Evolutionary conservation across 2,113 vertebrate species (phyloP), one percentile per base, ranked within the genome.

Genomic region (Eidolon helvum): DNA sequence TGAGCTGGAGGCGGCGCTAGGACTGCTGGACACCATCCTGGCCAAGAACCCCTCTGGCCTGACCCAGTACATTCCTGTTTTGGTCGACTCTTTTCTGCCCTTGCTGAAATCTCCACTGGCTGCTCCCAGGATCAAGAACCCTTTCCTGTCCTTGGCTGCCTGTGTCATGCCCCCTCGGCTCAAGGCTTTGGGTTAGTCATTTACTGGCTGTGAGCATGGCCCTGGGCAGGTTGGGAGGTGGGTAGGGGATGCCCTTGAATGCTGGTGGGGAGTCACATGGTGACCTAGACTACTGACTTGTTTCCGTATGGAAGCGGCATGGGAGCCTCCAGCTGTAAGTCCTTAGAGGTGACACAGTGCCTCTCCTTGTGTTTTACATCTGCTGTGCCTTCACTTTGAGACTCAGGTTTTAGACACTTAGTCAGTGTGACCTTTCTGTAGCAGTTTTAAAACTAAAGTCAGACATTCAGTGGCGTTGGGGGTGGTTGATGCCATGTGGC

Each of bases 31-130:
- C 18, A 97, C 99, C 43, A 92, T 98, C 95, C 94, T 99, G 93
- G 98, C 89, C 95, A 99, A 98, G 94, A 99, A 98, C 82, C 99
- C 99, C 0, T 96, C 98, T 0, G 98, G 99, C 91, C 98, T 99
- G 82, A 99, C 99, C 90, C 98, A 99, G 96, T 99, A 99, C 97
- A 99, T 99, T 84, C 99, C 99, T 0, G 94, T 97, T 53, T 98
- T 99, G 66, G 97, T 99, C 2, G 97, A 99, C 63, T 99, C 98
- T 91, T 99, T 99, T 38, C 98, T 99, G 85, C 99, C 99, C 4
- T 98, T 99, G 92, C 97, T 99, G 38, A 98, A 98, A 21, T 99
- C 99, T 10, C 99, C 99, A 9, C 97, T 99, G 97, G 99, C 99
- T 28, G 99, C 99, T 97, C 99, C 99, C 12, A 98, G 98, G 74